phyloP scores from a whole-genome alignment of 1,140 invertebrate genomes.

The Pseudomyrmex pallidus region DNA sequence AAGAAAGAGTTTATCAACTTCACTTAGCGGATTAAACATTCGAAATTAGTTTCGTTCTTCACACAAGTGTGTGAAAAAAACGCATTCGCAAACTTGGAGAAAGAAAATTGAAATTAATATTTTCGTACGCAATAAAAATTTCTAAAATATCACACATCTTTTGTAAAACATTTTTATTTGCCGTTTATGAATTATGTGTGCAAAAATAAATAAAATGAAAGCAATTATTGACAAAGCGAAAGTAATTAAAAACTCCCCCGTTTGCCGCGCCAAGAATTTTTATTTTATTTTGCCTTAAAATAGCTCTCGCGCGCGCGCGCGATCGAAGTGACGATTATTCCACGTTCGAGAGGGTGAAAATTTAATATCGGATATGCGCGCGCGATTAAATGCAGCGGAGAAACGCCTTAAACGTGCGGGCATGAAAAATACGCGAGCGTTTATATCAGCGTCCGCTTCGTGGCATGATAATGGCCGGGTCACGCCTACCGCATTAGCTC shows the following conservation, averaged over 20 bases:
- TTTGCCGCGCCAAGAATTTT: not conserved
- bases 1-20: not conserved
- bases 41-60: too few species aligned
- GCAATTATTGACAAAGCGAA: not conserved
- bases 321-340: slow-evolving; percentile 5
- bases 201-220: too few species aligned
- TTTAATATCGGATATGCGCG: slow-evolving; percentile 31
- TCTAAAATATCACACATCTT: too few species aligned
- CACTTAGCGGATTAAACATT: too few species aligned
- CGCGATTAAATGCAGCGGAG: slow-evolving; percentile 22
- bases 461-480: slow-evolving; percentile 25
- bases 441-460: slow-evolving; percentile 7
- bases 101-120: too few species aligned
- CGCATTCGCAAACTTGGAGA: too few species aligned
- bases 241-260: not conserved
- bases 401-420: slow-evolving; percentile 14
- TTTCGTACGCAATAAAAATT: too few species aligned
- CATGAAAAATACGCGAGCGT: slow-evolving; percentile 34
- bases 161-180: too few species aligned
- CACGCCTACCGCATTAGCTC: slow-evolving; percentile 42
- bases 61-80: too few species aligned
- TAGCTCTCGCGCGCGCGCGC: not conserved
- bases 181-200: too few species aligned
- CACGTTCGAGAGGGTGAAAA: slow-evolving; percentile 9
- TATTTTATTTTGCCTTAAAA: slow-evolving; percentile 10